Evolutionary conservation across 2,888 invertebrate species (phyloP).

Genomic region (Apamea epomidion): DNA sequence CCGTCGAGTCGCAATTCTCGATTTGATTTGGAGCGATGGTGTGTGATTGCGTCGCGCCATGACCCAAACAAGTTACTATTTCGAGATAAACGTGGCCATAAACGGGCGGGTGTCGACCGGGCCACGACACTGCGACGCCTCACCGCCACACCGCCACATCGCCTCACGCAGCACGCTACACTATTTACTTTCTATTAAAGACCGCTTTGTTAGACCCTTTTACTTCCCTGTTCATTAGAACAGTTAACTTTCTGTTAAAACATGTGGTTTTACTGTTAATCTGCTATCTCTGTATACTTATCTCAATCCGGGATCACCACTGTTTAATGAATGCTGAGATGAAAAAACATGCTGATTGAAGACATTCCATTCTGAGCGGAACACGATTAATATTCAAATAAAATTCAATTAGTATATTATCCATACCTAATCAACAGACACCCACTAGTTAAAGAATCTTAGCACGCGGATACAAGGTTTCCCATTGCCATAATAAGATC

Average conservation of each 20-base stretch:
- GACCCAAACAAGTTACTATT: slow-evolving; percentile 89
- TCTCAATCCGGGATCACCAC: slow-evolving; percentile 8
- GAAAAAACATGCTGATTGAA: slow-evolving; percentile 21
- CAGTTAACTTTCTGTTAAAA: slow-evolving; percentile 57
- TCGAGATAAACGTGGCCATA: slow-evolving; percentile 89
- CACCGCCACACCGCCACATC: slow-evolving; percentile 53
- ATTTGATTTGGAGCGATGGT: slow-evolving; percentile 85
- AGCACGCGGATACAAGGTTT: slow-evolving; percentile 70
- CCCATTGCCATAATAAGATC: slow-evolving; percentile 72
- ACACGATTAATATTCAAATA: slow-evolving; percentile 74
- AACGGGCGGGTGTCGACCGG: slow-evolving; percentile 81
- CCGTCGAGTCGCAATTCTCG: slow-evolving; percentile 74
- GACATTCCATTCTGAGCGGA: slow-evolving; percentile 71
- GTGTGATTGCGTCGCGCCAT: slow-evolving; percentile 85
- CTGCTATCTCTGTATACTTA: neutral
- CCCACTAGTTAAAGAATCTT: slow-evolving; percentile 73
- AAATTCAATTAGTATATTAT: slow-evolving; percentile 67
- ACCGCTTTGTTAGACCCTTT: slow-evolving; percentile 67
- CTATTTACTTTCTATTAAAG: slow-evolving; percentile 83
- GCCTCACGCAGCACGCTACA: slow-evolving; percentile 56
- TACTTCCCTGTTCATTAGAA: slow-evolving; percentile 59
- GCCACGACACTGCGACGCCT: slow-evolving; percentile 74
- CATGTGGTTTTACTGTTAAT: slow-evolving; percentile 52
- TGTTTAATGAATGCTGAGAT: slow-evolving; percentile 23
- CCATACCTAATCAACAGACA: slow-evolving; percentile 65